Base-by-base conservation (phyloP, 2,797 vertebrate genomes). In the Darevskia mixta region DNA sequence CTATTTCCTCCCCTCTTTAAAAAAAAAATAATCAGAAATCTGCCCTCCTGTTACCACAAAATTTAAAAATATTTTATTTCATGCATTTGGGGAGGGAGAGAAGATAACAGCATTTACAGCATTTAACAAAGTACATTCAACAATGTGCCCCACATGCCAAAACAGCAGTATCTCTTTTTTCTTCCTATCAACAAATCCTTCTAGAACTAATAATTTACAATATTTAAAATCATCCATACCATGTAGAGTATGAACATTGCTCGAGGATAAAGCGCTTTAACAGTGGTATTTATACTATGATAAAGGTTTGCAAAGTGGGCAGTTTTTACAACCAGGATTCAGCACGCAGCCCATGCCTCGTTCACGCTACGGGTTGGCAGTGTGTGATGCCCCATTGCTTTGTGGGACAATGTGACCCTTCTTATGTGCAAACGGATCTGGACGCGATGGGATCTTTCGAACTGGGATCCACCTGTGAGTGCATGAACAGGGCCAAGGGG, bases 21-120 rank as follows among this genome's bases (percentile, higher is more conserved):
- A 66, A 43, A 58, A 9, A 73, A n/a, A 64, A 64, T 35, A 49
- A 73, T 8, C 55, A 38, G 38, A 41, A 55, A 64, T 25, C 2
- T 58, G 38, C 15, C 49, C 45, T 27, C 45, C 9, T 73, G 32
- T 85, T 81, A 90, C 71, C 82, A 90, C 86, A 90, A 83, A 66
- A 75, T 90, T 90, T 84, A 85, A 81, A 87, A 90, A 85, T 69
- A 85, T 76, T 90, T 87, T 76, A 87, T 90, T 90, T 85, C 82
- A 90, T 90, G 86, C 89, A 85, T 15, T 32, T 72, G 8, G 73
- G 23, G 25, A 3, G 10, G 45, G 10, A 2, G 13, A 18, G n/a
- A 27, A 10, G 27, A 73, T 3, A 27, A 64, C 82, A 87, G 77
- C 82, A 84, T 90, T 90, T 90, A 87, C 82, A 90, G 89, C 86